Base-by-base conservation (phyloP, 2,888 invertebrate species). In the Archips crataeganus region DNA sequence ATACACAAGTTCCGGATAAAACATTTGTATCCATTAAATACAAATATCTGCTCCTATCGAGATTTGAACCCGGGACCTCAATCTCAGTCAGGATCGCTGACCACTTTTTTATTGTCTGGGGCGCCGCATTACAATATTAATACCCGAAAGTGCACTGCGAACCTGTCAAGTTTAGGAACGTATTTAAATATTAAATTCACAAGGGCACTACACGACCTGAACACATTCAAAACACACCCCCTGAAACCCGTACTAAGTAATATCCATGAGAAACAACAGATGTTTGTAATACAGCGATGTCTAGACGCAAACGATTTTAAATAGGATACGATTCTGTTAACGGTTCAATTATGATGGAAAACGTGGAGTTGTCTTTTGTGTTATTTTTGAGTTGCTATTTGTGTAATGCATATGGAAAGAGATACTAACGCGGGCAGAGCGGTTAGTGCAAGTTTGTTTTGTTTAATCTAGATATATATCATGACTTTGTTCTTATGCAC, bases 281-380 rank as follows among this genome's bases (percentile, higher is more conserved):
- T 72, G 72, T 62, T 59, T 42, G 45, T 57, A 59, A 62, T 66
- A 62, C 15, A 57, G 32, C 36, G 32, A 11, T 45, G 72, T 72
- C 72, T 72, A 72, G 72, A 72, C 68, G 57, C 32, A 57, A 69
- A 63, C 72, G 54, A 67, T 72, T 72, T 66, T 51, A 54, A 51
- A 69, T 69, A 51, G 61, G 13, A 69, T 61, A 61, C 34, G 60
- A 61, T 36, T 49, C 32, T 69, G 13, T 49, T 51, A 49, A 51
- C 65, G 36, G 65, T 65, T 36, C 36, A 51, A 39, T 65, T 51
- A 51, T 65, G 15, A 39, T 36, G 65, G 47, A 65, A 39, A 45
- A 34, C 42, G 60, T 34, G 42, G 49, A 61, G 51, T 6, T 39
- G 65, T 42, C 34, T 13, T 15, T 23, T 47, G 42, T 57, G 45